A percentile compares a stretch with the other conserved stretches of the same genome.
phyloP scores from a whole-genome alignment of 2,888 invertebrate genomes.

The Nysson spinosus region DNA sequence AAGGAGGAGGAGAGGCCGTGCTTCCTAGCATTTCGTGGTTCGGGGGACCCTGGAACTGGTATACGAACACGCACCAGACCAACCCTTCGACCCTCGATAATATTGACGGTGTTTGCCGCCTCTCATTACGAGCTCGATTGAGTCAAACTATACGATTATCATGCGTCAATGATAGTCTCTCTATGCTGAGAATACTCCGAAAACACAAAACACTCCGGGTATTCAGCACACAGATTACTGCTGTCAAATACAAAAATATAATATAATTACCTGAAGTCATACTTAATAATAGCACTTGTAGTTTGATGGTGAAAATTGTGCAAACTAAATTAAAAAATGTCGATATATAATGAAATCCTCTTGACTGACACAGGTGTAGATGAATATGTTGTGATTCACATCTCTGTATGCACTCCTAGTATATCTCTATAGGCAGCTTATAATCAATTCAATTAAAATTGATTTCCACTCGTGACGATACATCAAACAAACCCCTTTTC shows the following conservation, averaged over 20 bases:
- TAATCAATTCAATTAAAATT: conserved; percentile 56
- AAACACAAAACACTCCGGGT: no score
- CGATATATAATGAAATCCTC: no score
- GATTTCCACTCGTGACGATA: conserved; percentile 47
- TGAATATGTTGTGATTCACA: no score
- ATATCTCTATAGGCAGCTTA: conserved; percentile 18
- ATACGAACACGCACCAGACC: conserved; percentile 39
- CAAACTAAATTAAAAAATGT: no score
- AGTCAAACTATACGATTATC: conserved; percentile 73
- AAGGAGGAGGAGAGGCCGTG: conserved; percentile 24
- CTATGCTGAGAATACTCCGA: conserved; percentile 5
- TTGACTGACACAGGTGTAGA: no score
- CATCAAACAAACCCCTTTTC: conserved; percentile 42
- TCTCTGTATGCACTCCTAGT: no score
- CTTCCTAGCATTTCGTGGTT: conserved; percentile 26
- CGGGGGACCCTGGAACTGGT: conserved; percentile 30
- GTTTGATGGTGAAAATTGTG: no score
- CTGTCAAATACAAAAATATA: no score
- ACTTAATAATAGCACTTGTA: no score
- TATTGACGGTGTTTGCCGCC: conserved; percentile 74
- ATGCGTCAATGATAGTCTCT: conserved; percentile 69
- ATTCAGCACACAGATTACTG: no score
- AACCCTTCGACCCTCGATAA: conserved; percentile 66
- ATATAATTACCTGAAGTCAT: no score
- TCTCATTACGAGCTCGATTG: conserved; percentile 74